phyloP scores from a whole-genome alignment of 2,888 invertebrate species.

The Fragum whitleyi region DNA sequence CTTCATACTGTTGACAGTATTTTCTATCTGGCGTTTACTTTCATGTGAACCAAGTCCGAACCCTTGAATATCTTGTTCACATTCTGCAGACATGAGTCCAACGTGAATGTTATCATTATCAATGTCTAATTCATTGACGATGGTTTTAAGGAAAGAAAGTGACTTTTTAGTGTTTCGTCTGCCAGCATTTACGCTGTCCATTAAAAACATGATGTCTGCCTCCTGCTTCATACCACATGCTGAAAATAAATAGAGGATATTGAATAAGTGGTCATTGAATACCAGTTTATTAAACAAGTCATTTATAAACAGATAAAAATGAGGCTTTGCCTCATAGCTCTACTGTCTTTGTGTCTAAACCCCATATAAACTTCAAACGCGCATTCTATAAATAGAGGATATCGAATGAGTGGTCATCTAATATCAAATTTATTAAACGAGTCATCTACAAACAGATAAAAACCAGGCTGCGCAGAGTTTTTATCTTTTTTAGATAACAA shows the following conservation, averaged over 20 bases:
- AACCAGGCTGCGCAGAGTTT: no score
- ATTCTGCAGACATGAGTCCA: conserved; percentile 76
- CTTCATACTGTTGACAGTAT: conserved; percentile 57
- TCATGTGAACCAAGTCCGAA: conserved; percentile 62
- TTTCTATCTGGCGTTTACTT: conserved; percentile 57
- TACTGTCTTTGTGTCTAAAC: neutral
- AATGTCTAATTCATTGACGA: conserved; percentile 72
- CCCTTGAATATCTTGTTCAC: conserved; percentile 63
- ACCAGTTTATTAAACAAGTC: no score
- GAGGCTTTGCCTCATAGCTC: no score
- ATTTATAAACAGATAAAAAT: no score
- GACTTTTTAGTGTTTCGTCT: conserved; percentile 73
- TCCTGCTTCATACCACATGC: conserved; percentile 77
- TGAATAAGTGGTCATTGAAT: no score
- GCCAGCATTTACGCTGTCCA: conserved; percentile 78
- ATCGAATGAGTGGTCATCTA: no score
- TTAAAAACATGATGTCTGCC: conserved; percentile 79
- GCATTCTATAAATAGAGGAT: neutral
- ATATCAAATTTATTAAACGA: no score
- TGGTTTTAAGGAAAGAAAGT: conserved; percentile 72
- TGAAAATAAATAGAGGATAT: no score
- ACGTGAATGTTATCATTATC: conserved; percentile 76
- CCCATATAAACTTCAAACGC: neutral
- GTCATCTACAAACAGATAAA: no score
- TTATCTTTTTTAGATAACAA: no score